phyloP scores from a whole-genome alignment of 1,140 invertebrate species.

The Leptinotarsa undecemlineata region DNA sequence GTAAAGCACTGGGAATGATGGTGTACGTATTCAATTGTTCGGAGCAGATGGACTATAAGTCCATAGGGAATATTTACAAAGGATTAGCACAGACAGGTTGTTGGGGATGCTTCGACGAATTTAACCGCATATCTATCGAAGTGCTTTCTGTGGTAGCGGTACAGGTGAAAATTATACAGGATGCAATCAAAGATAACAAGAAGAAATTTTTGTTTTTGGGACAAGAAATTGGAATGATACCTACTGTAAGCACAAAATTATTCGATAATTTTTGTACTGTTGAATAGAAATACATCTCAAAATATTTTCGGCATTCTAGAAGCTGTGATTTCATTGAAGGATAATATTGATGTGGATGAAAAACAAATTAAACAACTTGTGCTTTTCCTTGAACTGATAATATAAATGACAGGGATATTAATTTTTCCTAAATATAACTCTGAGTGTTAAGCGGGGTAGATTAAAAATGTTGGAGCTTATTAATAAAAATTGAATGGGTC shows the following conservation, averaged over 20 bases:
- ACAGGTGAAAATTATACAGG: conserved; percentile 79
- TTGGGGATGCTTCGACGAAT: conserved; percentile 96
- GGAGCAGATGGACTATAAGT: conserved; percentile 95
- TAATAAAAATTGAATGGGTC: too few species aligned
- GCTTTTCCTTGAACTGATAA: too few species aligned
- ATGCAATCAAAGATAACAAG: conserved; percentile 83
- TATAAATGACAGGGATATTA: too few species aligned
- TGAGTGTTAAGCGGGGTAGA: too few species aligned
- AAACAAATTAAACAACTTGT: too few species aligned
- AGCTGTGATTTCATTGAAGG: too few species aligned
- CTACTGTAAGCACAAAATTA: conserved; percentile 57
- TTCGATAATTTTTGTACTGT: too few species aligned
- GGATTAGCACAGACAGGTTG: conserved; percentile 88
- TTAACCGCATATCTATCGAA: conserved; percentile 91
- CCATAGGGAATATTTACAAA: conserved; percentile 91
- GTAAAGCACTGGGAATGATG: conserved; percentile 88
- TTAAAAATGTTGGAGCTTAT: too few species aligned
- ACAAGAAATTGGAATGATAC: conserved; percentile 74
- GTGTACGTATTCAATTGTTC: conserved; percentile 96
- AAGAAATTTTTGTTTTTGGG: conserved; percentile 82
- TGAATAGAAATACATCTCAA: too few species aligned
- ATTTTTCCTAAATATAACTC: too few species aligned
- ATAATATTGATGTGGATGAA: too few species aligned
- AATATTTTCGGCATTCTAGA: too few species aligned
- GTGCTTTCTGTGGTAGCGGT: conserved; percentile 92